Conservation (phyloP, 2,113 vertebrate genomes). For the Oriolus oriolus region DNA sequence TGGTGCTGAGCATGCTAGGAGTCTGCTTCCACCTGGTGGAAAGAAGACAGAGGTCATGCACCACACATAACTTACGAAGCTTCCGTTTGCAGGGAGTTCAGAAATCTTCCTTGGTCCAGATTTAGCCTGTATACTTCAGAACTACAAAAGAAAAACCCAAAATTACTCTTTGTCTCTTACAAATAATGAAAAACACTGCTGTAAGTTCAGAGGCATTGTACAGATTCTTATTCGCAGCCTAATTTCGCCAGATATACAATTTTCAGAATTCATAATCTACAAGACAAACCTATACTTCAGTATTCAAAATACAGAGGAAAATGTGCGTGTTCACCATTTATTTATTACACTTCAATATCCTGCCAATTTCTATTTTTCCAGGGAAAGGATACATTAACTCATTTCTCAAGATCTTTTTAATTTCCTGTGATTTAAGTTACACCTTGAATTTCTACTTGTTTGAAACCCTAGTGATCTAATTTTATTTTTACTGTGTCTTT, state of each 20-base stretch:
- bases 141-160: slow-evolving; percentile 61
- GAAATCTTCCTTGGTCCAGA: slow-evolving; percentile 92
- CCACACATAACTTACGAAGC: slow-evolving; percentile 81
- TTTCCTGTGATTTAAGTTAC: not conserved
- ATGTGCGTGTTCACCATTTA: not conserved
- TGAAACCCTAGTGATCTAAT: not conserved
- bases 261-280: not conserved
- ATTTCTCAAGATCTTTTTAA: not conserved
- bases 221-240: not conserved
- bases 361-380: not conserved
- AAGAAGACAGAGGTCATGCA: not conserved
- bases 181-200: not conserved
- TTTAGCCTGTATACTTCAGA: slow-evolving; percentile 93
- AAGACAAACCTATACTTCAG: not conserved
- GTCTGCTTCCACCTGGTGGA: slow-evolving; percentile 71
- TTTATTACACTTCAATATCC: not conserved
- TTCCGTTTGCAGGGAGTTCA: slow-evolving; percentile 91
- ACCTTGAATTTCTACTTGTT: not conserved
- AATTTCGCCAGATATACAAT: not conserved
- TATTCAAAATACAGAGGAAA: not conserved
- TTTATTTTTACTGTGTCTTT: not conserved
- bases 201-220: not conserved
- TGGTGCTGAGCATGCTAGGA: not conserved
- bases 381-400: not conserved
- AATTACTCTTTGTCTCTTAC: not conserved